Evolutionary conservation across 23 tunicate species (phyloP), one percentile per base, ranked within the genome.

Genomic region (Botrylloides violaceus): DNA sequence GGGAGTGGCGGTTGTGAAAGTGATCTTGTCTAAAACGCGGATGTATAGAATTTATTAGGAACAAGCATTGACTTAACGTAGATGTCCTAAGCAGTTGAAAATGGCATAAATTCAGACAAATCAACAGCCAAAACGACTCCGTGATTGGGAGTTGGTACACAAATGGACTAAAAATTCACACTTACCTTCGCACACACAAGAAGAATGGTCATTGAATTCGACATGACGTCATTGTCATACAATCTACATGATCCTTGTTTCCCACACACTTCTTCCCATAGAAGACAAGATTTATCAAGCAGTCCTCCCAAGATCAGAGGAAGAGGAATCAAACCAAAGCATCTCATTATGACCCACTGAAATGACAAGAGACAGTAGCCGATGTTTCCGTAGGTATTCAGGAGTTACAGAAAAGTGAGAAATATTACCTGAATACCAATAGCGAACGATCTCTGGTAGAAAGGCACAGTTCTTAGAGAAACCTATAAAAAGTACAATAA

Each of bases 381-480:
- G n/a, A n/a, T n/a, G n/a, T n/a, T n/a, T n/a, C n/a, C n/a, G n/a
- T n/a, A n/a, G n/a, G n/a, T n/a, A n/a, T n/a, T n/a, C n/a, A n/a
- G n/a, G n/a, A n/a, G n/a, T n/a, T n/a, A n/a, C n/a, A n/a, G n/a
- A n/a, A n/a, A n/a, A n/a, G n/a, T n/a, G n/a, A n/a, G n/a, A n/a
- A n/a, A n/a, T n/a, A n/a, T n/a, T 26, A 87, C 95, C 81, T 88
- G 96, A 27, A 88, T 28, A 5, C 96, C 96, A 34, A 81, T 81
- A 2, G 80, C 96, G 62, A 88, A 88, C 5, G 83, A 76, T 59
- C 96, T 81, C 43, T 84, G 80, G 25, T 77, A 73, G 62, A 88
- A 88, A 0, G 77, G 64, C 32, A 88, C 96, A 32, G 83, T 68
- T 53, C 96, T 60, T 30, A 81, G 64, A 9, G 48, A 65, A 65